Conservation (phyloP, 2,797 vertebrate genomes). For the Brachyalestes nurse region DNA sequence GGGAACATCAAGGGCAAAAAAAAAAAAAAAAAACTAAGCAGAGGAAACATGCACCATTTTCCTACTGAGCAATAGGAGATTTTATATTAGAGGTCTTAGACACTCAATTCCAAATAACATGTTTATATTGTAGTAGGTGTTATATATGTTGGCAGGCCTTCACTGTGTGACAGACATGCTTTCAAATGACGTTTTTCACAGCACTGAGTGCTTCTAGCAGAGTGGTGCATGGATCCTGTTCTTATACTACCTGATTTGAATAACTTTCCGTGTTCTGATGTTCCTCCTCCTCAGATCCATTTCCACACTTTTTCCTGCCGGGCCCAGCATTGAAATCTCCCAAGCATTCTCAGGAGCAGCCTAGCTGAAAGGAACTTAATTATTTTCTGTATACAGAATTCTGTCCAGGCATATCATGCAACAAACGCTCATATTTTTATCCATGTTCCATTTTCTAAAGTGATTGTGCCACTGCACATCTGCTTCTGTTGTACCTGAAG, state of each 20-base stretch:
- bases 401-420: slow-evolving; percentile 43
- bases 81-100: neutral
- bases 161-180: slow-evolving; percentile 20
- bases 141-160: neutral
- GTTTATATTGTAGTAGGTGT: neutral
- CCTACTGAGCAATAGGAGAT: neutral
- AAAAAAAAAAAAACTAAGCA: neutral
- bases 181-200: slow-evolving; percentile 22
- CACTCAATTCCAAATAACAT: neutral
- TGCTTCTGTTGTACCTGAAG: neutral
- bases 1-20: slow-evolving; percentile 41
- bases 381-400: slow-evolving; percentile 54
- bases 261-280: slow-evolving; percentile 47
- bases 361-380: slow-evolving; percentile 59
- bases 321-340: slow-evolving; percentile 52
- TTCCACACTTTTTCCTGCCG: slow-evolving; percentile 58
- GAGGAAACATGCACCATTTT: neutral
- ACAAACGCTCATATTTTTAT: slow-evolving; percentile 23
- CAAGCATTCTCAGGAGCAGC: slow-evolving; percentile 55
- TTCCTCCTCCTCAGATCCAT: slow-evolving; percentile 48
- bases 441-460: neutral
- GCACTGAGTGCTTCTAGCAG: slow-evolving; percentile 19
- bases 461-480: neutral
- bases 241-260: slow-evolving; percentile 53
- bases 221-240: slow-evolving; percentile 49